Conservation (phyloP, 2,113 vertebrate species). For the Nycticorax nycticorax region DNA sequence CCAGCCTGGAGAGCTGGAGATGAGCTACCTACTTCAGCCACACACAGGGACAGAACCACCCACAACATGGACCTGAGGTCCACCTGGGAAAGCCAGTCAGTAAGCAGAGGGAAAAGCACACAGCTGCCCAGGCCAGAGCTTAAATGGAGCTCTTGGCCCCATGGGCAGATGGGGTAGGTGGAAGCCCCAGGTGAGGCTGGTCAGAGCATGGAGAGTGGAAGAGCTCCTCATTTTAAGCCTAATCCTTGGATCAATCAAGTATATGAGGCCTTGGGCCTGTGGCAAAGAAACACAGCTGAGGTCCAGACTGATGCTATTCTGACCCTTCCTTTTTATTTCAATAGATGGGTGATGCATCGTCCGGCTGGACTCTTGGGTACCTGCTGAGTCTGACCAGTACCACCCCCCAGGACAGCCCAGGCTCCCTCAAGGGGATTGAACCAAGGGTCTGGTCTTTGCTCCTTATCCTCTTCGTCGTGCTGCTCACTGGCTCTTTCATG, state of each 20-base stretch:
- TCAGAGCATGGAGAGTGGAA: not conserved
- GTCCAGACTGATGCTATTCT: not conserved
- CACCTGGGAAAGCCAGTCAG: not conserved
- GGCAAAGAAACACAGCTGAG: not conserved
- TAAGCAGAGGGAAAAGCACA: not conserved
- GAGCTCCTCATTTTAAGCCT: not conserved
- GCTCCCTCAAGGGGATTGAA: conserved; percentile 53
- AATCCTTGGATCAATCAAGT: not conserved
- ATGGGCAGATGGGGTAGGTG: not conserved
- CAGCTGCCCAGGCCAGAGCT: not conserved
- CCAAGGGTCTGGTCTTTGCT: conserved; percentile 45
- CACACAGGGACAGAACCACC: not conserved
- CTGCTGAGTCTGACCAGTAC: conserved; percentile 23
- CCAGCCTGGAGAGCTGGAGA: not conserved
- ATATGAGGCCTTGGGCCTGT: not conserved
- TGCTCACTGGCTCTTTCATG: conserved; percentile 55
- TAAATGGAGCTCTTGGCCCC: not conserved
- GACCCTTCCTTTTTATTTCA: not conserved
- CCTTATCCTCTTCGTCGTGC: conserved; percentile 27
- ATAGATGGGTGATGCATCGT: not conserved
- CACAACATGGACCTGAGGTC: rapidly evolving
- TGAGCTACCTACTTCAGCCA: no score
- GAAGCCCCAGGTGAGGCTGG: not conserved
- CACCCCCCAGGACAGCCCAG: not conserved
- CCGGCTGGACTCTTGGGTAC: conserved; percentile 55